Percentiles rank a stretch among this genome's conserved stretches.
Evolutionary conservation across 2,113 vertebrate genomes (phyloP).

Genomic region (Octodon degus): DNA sequence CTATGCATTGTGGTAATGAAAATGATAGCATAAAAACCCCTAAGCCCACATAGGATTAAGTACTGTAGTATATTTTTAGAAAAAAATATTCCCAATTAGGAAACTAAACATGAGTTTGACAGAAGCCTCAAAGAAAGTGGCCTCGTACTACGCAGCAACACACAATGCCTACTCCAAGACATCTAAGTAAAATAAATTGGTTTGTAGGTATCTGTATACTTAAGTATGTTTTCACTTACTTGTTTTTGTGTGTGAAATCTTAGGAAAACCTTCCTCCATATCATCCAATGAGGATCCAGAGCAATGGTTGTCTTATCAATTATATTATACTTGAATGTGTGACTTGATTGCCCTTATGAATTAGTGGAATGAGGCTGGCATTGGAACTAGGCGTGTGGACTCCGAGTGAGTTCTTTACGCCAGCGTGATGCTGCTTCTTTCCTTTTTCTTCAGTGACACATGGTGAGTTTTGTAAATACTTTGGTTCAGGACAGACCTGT

Average conservation of each 20-base stretch:
- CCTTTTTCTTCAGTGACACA: background rate
- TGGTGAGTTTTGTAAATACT: slow-evolving; percentile 6
- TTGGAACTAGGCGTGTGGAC: background rate
- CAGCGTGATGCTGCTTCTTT: background rate
- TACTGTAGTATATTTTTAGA: background rate
- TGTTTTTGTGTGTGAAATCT: background rate
- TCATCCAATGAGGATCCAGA: background rate
- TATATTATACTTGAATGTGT: background rate
- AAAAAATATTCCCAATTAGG: background rate
- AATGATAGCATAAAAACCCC: background rate
- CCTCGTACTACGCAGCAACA: background rate
- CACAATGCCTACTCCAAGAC: background rate
- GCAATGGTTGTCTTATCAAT: background rate
- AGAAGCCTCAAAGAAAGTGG: background rate
- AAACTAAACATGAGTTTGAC: background rate
- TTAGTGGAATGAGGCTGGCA: background rate
- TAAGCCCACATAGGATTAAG: background rate
- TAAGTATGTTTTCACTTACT: background rate
- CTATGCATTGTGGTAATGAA: background rate
- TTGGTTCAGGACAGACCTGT: background rate
- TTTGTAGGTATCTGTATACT: background rate
- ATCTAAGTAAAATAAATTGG: background rate
- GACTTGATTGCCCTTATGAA: background rate
- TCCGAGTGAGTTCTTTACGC: background rate
- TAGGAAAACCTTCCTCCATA: background rate